Evolutionary conservation across 2,113 vertebrate species (phyloP), one percentile per base, ranked within the genome.

Genomic region (Cathartes aura): DNA sequence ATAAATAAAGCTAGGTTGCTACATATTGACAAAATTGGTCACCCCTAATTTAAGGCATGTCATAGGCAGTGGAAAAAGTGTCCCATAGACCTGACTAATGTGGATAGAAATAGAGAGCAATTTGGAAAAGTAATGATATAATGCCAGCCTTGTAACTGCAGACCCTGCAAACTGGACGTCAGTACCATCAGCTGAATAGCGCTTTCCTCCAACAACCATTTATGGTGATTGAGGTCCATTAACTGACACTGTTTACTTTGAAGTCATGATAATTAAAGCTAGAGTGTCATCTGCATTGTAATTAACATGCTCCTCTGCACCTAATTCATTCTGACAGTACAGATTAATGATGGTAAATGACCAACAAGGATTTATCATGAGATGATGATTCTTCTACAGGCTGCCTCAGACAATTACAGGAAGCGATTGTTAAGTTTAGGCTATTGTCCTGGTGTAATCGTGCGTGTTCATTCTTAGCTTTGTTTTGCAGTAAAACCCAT

Each of bases 401-500:
- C 91, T 60, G 91, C 80, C 62, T 81, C 42, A 36, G 72, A 98
- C 97, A 97, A 97, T 97, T 94, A 23, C 91, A 96, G 97, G 97
- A 97, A 97, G 96, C 1, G 42, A 93, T 97, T 97, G 93, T 96
- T 95, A 95, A 90, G 82, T 85, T 76, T 45, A 71, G 68, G 71
- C 91, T 72, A 84, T 91, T 96, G 95, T 97, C 89, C 86, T 21
- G 42, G 43, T 59, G 72, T 92, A 96, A 98, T 96, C 19, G 30
- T 89, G 89, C 67, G 5, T 94, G 87, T 86, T 92, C 82, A 71
- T 91, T 96, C 84, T 62, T 93, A 76, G 89, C 63, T 58, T 85
- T 94, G 89, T 92, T 96, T 90, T 95, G 73, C 55, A 89, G 72
- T 84, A 94, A 95, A 95, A 79, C 60, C 64, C 58, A 93, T 94